A percentile compares a stretch with the other conserved stretches of the same genome.
These are phyloP conservation scores for Keiferia lycopersicella DNA, from an alignment of 2,888 invertebrate species.

Conservation along the genomic window DNA sequence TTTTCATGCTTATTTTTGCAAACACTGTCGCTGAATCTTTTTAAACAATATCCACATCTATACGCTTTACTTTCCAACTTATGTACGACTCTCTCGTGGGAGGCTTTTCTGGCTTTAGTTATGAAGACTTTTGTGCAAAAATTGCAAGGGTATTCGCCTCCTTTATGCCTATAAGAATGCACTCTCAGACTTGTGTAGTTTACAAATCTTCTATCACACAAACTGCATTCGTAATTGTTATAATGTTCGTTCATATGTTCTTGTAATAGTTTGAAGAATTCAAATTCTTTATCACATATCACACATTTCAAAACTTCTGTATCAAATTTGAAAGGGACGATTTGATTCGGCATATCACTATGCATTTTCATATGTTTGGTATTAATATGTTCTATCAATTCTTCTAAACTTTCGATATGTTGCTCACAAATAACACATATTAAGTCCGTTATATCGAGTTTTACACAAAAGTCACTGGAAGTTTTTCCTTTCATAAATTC, in stretches of 20 bases:
- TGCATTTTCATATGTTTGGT: constrained; percentile 54
- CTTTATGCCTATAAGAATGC: constrained; percentile 57
- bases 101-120: constrained; percentile 36
- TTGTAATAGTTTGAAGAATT: constrained; percentile 69
- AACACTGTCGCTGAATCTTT: not conserved
- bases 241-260: constrained; percentile 74
- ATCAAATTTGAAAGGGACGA: constrained; percentile 63
- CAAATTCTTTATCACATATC: constrained; percentile 61
- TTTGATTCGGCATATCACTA: constrained; percentile 63
- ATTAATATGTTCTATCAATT: constrained; percentile 54
- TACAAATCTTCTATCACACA: constrained; percentile 59
- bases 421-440: constrained; percentile 52
- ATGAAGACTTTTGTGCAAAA: constrained; percentile 54
- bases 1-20: not conserved
- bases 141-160: constrained; percentile 56
- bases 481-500: constrained; percentile 47
- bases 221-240: constrained; percentile 55
- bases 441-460: constrained; percentile 55
- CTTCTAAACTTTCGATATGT: constrained; percentile 44
- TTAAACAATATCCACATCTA: constrained; percentile 6
- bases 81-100: constrained; percentile 38
- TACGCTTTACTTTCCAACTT: not conserved
- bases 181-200: constrained; percentile 60
- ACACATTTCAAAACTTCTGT: constrained; percentile 63
- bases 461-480: constrained; percentile 50